Percentiles rank a stretch among this genome's conserved stretches.
These are phyloP conservation scores for Siniperca chuatsi DNA, from an alignment of 2,113 vertebrate species.

Conservation along the genomic window DNA sequence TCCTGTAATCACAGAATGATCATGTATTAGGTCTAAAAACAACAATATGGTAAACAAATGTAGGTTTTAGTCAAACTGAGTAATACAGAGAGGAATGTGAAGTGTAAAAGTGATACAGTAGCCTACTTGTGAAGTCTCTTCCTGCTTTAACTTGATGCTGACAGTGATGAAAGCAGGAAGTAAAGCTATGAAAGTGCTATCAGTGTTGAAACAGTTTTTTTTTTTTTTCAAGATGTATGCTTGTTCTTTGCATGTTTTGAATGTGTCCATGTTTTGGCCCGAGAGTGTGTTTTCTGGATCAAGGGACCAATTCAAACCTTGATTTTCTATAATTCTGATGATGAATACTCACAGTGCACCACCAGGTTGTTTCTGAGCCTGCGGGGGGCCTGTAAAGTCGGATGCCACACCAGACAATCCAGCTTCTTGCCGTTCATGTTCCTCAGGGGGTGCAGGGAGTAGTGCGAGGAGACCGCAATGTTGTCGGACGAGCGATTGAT, in stretches of 20 bases:
- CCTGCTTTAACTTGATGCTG: neutral
- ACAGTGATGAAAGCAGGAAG: neutral
- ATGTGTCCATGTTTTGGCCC: neutral
- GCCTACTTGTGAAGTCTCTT: neutral
- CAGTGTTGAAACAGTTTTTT: neutral
- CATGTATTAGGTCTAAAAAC: neutral
- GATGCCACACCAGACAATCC: constrained; percentile 91
- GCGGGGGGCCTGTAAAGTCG: constrained; percentile 79
- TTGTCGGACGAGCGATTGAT: constrained; percentile 80
- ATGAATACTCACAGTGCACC: constrained; percentile 87
- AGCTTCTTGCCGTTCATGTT: constrained; percentile 90
- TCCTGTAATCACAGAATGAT: neutral
- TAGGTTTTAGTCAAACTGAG: too few relatives aligned
- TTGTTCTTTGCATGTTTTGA: neutral
- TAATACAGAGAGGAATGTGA: neutral
- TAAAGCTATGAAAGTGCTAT: neutral
- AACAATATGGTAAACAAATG: neutral
- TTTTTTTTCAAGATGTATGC: neutral
- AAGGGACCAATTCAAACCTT: neutral
- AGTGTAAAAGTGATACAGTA: neutral
- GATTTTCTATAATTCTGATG: too few relatives aligned
- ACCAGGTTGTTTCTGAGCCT: constrained; percentile 85
- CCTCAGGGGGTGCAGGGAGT: constrained; percentile 88
- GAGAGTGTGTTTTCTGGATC: neutral
- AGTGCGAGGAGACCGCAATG: constrained; percentile 84